Base-by-base conservation (phyloP, 2,888 invertebrate genomes). In the Pachycephus smyrnensis region DNA sequence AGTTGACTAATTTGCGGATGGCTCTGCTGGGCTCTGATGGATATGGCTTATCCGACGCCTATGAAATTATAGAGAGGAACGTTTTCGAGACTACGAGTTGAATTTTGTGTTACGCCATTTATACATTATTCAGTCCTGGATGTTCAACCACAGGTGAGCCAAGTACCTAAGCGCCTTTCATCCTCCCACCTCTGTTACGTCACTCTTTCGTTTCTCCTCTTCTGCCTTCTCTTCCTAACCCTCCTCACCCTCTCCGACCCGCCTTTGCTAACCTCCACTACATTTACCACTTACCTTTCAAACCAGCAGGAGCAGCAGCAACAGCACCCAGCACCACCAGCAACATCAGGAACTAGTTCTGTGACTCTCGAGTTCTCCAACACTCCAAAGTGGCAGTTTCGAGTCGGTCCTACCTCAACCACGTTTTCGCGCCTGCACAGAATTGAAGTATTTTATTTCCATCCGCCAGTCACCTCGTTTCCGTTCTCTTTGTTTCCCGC, bases 81-180 rank as follows among this genome's bases (percentile, higher is more conserved):
- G 23, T 55, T 55, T 23, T 23, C 55, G 55, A 55, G 55, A 23
- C 23, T 55, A 23, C 68, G 69, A 76, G 32, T 74, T 23, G 74
- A 74, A 30, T 79, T 78, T 77, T 77, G 73, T 75, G 71, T 74
- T 80, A 74, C 80, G 76, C 75, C 81, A 80, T 79, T 84, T 79
- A 80, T 81, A 78, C 80, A 82, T 83, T 80, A 82, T 83, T 79
- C 79, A 83, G 75, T 71, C 73, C 73, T 55, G 76, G 76, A 80
- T 81, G 77, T 73, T 79, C 73, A 33, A 79, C 73, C 80, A 73
- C 77, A 80, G 78, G 78, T 77, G 76, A 76, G 80, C 75, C 55
- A 78, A 76, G 55, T 79, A 68, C 73, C 73, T 75, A 76, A 78
- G 73, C 76, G 79, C 75, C 75, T 80, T 80, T 79, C 76, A 82